phyloP scores from a whole-genome alignment of 2,888 invertebrate species.

The Mylabris sibirica region DNA sequence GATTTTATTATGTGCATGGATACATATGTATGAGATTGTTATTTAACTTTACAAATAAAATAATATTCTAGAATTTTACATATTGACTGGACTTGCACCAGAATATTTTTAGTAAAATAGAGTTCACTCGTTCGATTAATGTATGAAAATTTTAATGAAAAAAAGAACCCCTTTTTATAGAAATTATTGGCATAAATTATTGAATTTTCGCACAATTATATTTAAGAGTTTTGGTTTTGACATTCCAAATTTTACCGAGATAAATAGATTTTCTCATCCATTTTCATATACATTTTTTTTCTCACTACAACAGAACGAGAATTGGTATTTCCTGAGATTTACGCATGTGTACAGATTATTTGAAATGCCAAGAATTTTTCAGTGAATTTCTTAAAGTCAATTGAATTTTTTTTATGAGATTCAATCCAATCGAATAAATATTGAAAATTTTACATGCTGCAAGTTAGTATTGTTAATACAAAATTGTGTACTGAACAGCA shows the following conservation, averaged over 20 bases:
- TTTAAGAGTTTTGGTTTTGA: neutral
- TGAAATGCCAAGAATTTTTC: neutral
- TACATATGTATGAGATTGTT: neutral
- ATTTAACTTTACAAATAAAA: neutral
- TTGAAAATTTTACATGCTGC: too few species aligned
- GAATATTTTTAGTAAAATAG: too few species aligned
- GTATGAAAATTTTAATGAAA: neutral
- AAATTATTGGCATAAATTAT: neutral
- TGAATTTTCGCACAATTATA: neutral
- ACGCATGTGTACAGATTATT: neutral
- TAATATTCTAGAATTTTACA: neutral
- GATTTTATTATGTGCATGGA: conserved; percentile 14
- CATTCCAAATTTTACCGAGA: neutral
- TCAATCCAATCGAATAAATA: too few species aligned
- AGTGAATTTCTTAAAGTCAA: neutral
- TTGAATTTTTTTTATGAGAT: neutral
- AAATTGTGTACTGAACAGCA: conserved; percentile 1
- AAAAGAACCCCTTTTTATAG: neutral
- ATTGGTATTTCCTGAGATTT: neutral
- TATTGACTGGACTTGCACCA: too few species aligned
- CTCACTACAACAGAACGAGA: neutral
- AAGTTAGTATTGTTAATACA: neutral
- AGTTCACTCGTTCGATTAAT: neutral
- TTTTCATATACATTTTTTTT: neutral
- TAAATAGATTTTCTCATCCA: neutral